Percentiles rank a stretch among this genome's conserved stretches.
These are phyloP conservation scores for Caenorhabditis wallacei DNA, from an alignment of 2,888 invertebrate genomes.

Conservation along the genomic window DNA sequence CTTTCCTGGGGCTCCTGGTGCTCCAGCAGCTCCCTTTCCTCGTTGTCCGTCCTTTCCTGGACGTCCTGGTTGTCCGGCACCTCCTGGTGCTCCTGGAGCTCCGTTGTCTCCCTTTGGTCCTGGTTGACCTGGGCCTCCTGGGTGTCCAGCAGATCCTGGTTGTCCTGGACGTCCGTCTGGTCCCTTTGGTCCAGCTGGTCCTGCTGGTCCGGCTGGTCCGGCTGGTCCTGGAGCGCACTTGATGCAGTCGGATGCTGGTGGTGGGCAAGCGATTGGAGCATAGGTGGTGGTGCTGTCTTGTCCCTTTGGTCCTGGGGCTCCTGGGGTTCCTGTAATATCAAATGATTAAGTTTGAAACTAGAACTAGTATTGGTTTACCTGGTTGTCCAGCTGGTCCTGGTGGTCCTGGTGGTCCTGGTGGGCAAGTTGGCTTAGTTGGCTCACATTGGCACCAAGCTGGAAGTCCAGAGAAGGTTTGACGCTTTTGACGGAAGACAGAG, in stretches of 20 bases:
- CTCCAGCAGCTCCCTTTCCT: conserved; percentile 71
- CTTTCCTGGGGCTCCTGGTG: conserved; percentile 73
- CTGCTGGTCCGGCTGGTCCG: conserved; percentile 78
- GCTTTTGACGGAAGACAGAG: conserved; percentile 81
- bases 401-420: conserved; percentile 77
- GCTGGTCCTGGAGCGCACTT: conserved; percentile 78
- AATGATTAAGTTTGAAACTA: not conserved
- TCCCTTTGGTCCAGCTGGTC: conserved; percentile 76
- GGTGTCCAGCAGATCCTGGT: conserved; percentile 74
- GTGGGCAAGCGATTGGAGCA: conserved; percentile 76
- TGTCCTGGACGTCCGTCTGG: conserved; percentile 77
- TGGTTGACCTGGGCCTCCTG: conserved; percentile 72
- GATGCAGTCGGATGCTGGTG: conserved; percentile 71
- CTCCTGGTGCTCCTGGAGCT: conserved; percentile 74
- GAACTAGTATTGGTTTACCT: conserved; percentile 24
- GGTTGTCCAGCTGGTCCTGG: conserved; percentile 75
- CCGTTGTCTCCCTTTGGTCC: conserved; percentile 78
- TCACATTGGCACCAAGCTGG: conserved; percentile 82
- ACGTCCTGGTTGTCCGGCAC: conserved; percentile 71
- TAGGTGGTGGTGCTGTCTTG: conserved; percentile 72
- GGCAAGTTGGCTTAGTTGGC: conserved; percentile 78
- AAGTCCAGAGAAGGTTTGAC: conserved; percentile 76
- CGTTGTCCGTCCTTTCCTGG: conserved; percentile 76
- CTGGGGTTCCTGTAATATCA: conserved; percentile 71
- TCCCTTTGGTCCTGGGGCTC: conserved; percentile 75